These are phyloP conservation scores for Leptarthrus brevirostris DNA, from an alignment of 2,888 invertebrate species.

Conservation along the genomic window DNA sequence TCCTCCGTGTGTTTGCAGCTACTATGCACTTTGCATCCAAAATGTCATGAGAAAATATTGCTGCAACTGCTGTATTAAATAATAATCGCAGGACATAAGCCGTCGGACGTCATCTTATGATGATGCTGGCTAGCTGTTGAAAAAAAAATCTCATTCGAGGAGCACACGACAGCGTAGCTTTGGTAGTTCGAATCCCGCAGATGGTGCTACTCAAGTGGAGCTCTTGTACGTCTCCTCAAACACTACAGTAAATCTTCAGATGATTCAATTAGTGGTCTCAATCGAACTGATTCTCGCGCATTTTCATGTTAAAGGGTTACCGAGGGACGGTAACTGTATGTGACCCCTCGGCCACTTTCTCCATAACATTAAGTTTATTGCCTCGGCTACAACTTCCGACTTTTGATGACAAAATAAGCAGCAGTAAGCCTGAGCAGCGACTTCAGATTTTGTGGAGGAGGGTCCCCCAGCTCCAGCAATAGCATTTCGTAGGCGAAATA, in stretches of 20 bases:
- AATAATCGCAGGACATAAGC: slow-evolving; percentile 36
- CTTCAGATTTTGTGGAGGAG: slow-evolving; percentile 30
- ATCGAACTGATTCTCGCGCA: slow-evolving; percentile 50
- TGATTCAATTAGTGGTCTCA: slow-evolving; percentile 33
- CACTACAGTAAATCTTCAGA: slow-evolving; percentile 24
- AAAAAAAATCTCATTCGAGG: not conserved
- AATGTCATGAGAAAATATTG: slow-evolving; percentile 22
- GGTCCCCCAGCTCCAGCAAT: not conserved
- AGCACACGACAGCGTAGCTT: slow-evolving; percentile 16
- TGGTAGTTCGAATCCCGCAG: not conserved
- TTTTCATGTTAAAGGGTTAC: slow-evolving; percentile 21
- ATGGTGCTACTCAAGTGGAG: not conserved
- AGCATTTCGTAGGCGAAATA: slow-evolving; percentile 11
- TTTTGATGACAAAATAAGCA: slow-evolving; percentile 47
- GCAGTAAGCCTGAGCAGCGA: not conserved
- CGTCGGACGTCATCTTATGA: not conserved
- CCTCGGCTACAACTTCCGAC: slow-evolving; percentile 48
- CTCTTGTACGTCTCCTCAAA: slow-evolving; percentile 14
- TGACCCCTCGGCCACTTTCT: slow-evolving; percentile 2
- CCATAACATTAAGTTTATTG: slow-evolving; percentile 37
- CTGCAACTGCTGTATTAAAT: slow-evolving; percentile 16
- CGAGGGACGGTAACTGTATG: not conserved
- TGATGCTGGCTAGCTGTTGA: slow-evolving; percentile 7
- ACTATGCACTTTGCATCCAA: not conserved
- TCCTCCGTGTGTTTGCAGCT: not conserved